Evolutionary conservation across 2,888 invertebrate species (phyloP).

Genomic region (Linnaemya tessellans): DNA sequence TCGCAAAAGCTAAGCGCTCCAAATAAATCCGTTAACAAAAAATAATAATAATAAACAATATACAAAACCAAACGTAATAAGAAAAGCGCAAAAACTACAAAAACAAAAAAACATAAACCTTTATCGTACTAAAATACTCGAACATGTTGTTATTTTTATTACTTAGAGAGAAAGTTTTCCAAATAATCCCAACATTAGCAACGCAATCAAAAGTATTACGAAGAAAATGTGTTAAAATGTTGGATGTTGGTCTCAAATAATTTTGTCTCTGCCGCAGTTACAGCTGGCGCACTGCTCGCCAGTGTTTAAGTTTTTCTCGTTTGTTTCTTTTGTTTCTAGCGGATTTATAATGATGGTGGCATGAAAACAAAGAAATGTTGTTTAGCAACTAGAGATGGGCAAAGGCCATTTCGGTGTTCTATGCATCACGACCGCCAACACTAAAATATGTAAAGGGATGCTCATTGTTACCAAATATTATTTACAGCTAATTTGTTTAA

Average conservation of each 20-base stretch:
- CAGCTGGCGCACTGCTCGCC: neutral
- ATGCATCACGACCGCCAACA: neutral
- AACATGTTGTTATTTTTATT: conserved; percentile 71
- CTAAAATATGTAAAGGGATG: too few relatives aligned
- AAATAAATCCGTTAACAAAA: conserved; percentile 69
- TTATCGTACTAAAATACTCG: conserved; percentile 69
- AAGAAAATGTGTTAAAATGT: conserved; percentile 68
- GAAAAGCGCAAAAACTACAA: neutral
- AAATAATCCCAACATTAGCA: conserved; percentile 73
- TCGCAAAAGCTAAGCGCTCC: conserved; percentile 42
- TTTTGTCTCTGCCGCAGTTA: neutral
- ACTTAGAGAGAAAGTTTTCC: conserved; percentile 69
- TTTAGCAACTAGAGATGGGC: neutral
- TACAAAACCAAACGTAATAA: conserved; percentile 33
- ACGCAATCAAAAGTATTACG: conserved; percentile 72
- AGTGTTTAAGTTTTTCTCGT: conserved; percentile 2
- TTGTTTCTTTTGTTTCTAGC: conserved; percentile 29
- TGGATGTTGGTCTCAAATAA: conserved; percentile 9
- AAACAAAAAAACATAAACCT: conserved; percentile 14
- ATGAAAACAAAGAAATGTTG: conserved; percentile 44
- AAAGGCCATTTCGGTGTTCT: neutral
- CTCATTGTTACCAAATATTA: too few relatives aligned
- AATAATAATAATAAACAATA: conserved; percentile 31
- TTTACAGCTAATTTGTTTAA: too few relatives aligned
- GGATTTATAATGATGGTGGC: conserved; percentile 31